Evolutionary conservation across 2,888 invertebrate genomes (phyloP).

Genomic region (Lysandra coridon): DNA sequence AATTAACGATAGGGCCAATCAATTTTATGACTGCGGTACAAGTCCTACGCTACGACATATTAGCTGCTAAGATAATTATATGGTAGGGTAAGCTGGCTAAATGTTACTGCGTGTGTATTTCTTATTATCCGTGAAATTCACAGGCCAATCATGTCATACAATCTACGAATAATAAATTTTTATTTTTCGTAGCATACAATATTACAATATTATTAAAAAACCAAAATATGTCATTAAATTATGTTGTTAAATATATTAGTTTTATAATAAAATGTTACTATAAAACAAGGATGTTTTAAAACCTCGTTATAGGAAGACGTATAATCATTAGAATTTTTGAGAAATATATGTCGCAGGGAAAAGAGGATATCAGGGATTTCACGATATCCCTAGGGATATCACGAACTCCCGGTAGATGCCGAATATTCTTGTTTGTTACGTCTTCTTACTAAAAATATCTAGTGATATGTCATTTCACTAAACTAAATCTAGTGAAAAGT

Average conservation of each 20-base stretch:
- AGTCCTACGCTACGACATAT: conserved; percentile 35
- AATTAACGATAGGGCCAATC: neutral
- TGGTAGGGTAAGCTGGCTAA: neutral
- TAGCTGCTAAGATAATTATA: conserved; percentile 24
- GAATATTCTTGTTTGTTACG: no score
- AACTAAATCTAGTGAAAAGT: no score
- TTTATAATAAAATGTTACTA: neutral
- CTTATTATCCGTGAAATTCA: neutral
- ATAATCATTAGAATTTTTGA: neutral
- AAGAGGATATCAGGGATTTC: no score
- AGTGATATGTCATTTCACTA: no score
- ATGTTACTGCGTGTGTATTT: conserved; percentile 18
- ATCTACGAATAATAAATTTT: no score
- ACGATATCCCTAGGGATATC: no score
- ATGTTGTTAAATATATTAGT: no score
- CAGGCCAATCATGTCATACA: neutral
- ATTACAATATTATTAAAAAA: neutral
- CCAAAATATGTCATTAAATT: neutral
- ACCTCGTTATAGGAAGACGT: neutral
- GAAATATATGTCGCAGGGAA: neutral
- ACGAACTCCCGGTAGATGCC: no score
- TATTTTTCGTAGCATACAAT: neutral
- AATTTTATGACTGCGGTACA: neutral
- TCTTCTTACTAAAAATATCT: no score
- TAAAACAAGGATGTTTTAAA: neutral